Evolutionary conservation across 2,113 vertebrate species (phyloP), one percentile per base, ranked within the genome.

Genomic region (Bagarius yarrelli): DNA sequence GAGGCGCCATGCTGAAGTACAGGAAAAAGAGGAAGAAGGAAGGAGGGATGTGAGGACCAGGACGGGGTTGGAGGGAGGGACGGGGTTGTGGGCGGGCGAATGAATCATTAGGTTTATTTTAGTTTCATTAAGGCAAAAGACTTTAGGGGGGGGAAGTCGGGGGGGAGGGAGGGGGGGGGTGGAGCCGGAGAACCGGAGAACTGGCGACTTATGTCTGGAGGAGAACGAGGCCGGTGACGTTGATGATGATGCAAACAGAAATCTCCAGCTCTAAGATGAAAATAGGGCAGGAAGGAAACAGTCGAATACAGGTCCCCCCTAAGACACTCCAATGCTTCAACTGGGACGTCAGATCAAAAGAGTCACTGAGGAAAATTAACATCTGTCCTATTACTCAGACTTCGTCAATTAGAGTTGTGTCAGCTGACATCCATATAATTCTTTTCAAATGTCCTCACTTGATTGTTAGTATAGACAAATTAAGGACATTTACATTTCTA

Each of bases 41-140:
- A 53, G 78, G 40, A 61, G 40, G 52, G 55, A 85, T 34, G 63
- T 25, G 3, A 32, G 57, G 27, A 72, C 11, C 18, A 72, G 70
- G 70, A 40, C 32, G 32, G 13, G 60, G 52, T 78, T n/a, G 34
- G 56, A n/a, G 30, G 52, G 47, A 83, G 44, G 19, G 79, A 27
- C 52, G 70, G 76, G 53, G 36, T n/a, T n/a, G n/a, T 70, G 78
- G 77, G 44, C 8, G 74, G 69, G 63, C 15, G 80, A 78, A 67
- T 91, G 88, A 91, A 83, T 91, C 86, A 90, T 88, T 87, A 55
- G 71, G 79, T 88, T 89, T 89, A 90, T 87, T 89, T 89, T 87
- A 79, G 85, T 87, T 55, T 61, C 76, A 78, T 67, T 79, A 71
- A 84, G 86, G 76, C 55, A 83, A 83, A 36, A 83, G 81, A 84